Evolutionary conservation across 1,140 invertebrate genomes (phyloP).

Genomic region (Bombus affinis): DNA sequence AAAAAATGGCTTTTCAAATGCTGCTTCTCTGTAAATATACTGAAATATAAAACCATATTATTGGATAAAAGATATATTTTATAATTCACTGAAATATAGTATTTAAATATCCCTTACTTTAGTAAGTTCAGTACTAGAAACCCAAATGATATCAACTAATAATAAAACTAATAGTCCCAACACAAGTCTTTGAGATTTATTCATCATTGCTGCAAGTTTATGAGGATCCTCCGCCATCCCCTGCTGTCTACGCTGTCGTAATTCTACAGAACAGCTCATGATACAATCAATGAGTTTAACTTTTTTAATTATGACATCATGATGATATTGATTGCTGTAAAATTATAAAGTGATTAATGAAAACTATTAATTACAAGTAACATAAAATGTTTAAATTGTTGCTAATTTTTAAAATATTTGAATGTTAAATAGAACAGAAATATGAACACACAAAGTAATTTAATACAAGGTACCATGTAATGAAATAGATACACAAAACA

Average conservation of each 20-base stretch:
- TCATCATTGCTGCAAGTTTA: slow-evolving; percentile 83
- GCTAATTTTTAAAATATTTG: too few species aligned
- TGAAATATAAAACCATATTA: slow-evolving; percentile 81
- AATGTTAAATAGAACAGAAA: background rate
- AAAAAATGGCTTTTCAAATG: slow-evolving; percentile 94
- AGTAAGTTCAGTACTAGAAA: slow-evolving; percentile 92
- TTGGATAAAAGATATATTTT: background rate
- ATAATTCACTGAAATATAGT: background rate
- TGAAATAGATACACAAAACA: background rate
- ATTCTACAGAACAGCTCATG: slow-evolving; percentile 80
- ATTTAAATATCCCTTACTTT: slow-evolving; percentile 84
- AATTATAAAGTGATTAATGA: background rate
- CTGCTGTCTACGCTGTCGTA: slow-evolving; percentile 78
- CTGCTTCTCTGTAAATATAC: slow-evolving; percentile 91
- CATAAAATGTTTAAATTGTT: background rate
- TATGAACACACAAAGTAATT: background rate
- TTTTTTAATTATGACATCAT: slow-evolving; percentile 39
- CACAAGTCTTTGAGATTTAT: slow-evolving; percentile 88
- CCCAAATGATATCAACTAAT: slow-evolving; percentile 94
- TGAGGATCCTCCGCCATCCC: slow-evolving; percentile 81
- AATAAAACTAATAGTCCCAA: slow-evolving; percentile 90
- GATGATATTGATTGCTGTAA: slow-evolving; percentile 34
- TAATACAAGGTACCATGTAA: background rate
- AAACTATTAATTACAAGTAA: background rate
- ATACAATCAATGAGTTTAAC: background rate